Evolutionary conservation across 1,140 invertebrate genomes (phyloP).

Genomic region (Macrostomum lignano): DNA sequence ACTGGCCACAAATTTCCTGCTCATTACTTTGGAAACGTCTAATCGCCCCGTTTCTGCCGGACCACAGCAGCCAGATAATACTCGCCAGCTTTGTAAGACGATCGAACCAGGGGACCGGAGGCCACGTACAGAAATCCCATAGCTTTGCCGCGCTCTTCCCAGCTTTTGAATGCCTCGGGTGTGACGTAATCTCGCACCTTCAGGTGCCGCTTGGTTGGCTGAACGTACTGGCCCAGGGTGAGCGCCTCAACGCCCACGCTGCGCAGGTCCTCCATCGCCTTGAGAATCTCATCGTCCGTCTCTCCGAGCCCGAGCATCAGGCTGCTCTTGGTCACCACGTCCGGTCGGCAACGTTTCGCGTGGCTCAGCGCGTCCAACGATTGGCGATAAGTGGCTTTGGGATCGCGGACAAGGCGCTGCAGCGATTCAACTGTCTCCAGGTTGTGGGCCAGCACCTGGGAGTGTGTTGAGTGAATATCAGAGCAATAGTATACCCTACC

Average conservation of each 20-base stretch:
- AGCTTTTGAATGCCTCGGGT: constrained; percentile 66
- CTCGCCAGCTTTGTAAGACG: constrained; percentile 79
- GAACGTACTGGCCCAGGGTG: constrained; percentile 96
- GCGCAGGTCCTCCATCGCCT: constrained; percentile 54
- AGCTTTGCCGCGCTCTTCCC: constrained; percentile 52
- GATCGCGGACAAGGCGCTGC: constrained; percentile 54
- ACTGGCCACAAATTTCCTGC: too few relatives aligned
- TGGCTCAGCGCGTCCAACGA: constrained; percentile 48
- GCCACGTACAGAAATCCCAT: constrained; percentile 85
- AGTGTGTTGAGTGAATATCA: too few relatives aligned
- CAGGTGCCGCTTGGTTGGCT: constrained; percentile 77
- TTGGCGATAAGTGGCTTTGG: constrained; percentile 48
- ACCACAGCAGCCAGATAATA: too few relatives aligned
- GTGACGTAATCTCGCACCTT: constrained; percentile 85
- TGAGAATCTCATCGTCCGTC: constrained; percentile 55
- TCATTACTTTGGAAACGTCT: too few relatives aligned
- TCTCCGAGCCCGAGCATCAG: constrained; percentile 93
- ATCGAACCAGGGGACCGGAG: constrained; percentile 76
- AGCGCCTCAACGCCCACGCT: constrained; percentile 59
- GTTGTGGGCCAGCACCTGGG: constrained; percentile 69
- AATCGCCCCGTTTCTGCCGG: too few relatives aligned
- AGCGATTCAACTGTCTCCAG: constrained; percentile 64
- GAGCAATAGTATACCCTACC: too few relatives aligned
- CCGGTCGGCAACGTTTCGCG: constrained; percentile 42
- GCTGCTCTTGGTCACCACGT: constrained; percentile 78